Evolutionary conservation across 1,140 invertebrate genomes (phyloP), one percentile per base, ranked within the genome.

Genomic region (Drosophila saltans): DNA sequence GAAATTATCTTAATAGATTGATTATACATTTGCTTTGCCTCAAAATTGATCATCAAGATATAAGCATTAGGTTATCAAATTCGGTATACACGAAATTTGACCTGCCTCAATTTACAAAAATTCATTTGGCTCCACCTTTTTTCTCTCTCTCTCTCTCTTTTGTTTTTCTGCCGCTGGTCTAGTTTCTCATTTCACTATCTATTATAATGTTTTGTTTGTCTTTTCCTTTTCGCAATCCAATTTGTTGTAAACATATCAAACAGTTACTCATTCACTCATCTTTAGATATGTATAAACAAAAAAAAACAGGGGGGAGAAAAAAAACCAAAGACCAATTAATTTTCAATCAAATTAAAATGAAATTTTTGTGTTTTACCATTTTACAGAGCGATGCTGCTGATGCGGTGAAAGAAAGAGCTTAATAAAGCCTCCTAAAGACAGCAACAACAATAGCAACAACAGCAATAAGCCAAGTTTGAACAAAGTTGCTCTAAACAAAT

Each of bases 311-410:
- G 16, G 16, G 16, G 16, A 16, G 16, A 16, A 16, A 16, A 16
- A 16, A 16, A 16, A 16, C 21, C 45, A 52, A 52, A 52, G 45
- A 52, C 45, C 45, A 88, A 85, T 82, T 85, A 88, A 88, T 82
- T 85, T 76, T 28, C 71, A 61, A 88, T 79, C 72, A 86, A 76
- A 86, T 82, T 81, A 68, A 86, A 79, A 75, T 63, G 66, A 84
- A 58, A 70, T 85, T 75, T 52, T 66, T 67, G 64, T 61, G 71
- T 66, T 63, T 36, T 60, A 45, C 45, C 45, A 11, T 24, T 69
- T 69, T 69, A 69, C 76, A 88, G 75, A 33, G 67, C 64, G 70
- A 65, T 45, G 24, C 52, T 58, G 64, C 61, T 61, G 57, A 84
- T 66, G 10, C 58, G 40, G 8, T 40, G 45, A 65, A 68, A 71